Conservation (phyloP, 2,888 invertebrate species). For the Drosophila ezoana region DNA sequence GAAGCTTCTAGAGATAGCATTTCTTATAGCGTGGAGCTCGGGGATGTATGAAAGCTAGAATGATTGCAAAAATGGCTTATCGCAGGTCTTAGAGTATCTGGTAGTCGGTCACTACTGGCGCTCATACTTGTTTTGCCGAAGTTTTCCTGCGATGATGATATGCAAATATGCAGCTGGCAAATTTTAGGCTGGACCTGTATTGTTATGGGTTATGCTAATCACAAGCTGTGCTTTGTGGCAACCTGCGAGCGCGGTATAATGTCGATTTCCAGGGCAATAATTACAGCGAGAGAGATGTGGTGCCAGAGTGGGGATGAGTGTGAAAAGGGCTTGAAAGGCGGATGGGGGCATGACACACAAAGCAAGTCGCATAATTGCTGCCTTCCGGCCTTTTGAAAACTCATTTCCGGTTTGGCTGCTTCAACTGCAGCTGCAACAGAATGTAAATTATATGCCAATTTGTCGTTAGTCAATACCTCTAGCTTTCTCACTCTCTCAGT, state of each 20-base stretch:
- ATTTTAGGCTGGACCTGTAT: slow-evolving; percentile 37
- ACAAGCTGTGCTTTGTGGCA: neutral
- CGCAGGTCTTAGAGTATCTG: too few species aligned
- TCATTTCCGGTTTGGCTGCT: slow-evolving; percentile 69
- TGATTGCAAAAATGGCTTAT: too few species aligned
- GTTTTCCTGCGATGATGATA: slow-evolving; percentile 47
- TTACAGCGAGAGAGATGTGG: neutral
- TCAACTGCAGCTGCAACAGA: slow-evolving; percentile 33
- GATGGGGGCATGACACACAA: slow-evolving; percentile 31
- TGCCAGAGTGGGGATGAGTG: neutral
- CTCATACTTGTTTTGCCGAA: neutral
- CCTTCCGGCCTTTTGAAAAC: slow-evolving; percentile 78
- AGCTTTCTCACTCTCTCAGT: neutral
- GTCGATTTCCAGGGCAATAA: slow-evolving; percentile 59
- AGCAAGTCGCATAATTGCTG: slow-evolving; percentile 69
- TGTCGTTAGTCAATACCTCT: slow-evolving; percentile 61
- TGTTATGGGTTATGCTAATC: slow-evolving; percentile 27
- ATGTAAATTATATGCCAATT: slow-evolving; percentile 67
- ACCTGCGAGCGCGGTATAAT: neutral
- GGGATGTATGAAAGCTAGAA: too few species aligned
- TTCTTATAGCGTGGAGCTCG: too few species aligned
- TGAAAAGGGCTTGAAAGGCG: neutral
- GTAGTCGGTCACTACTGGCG: too few species aligned
- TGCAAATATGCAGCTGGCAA: slow-evolving; percentile 57
- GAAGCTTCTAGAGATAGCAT: too few species aligned